phyloP scores from a whole-genome alignment of 2,113 vertebrate genomes.

The Takifugu bimaculatus region DNA sequence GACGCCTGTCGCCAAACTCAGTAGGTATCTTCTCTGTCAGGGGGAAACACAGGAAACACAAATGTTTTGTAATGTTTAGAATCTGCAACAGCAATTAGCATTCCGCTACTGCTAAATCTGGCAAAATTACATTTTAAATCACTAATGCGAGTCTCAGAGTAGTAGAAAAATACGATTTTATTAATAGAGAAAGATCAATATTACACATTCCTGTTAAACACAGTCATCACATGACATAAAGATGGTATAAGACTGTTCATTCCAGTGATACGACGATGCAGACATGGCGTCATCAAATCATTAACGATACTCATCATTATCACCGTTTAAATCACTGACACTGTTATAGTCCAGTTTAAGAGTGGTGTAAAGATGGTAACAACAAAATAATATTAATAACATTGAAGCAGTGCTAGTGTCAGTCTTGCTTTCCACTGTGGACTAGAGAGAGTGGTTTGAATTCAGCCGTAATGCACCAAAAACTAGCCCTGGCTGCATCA shows the following conservation, averaged over 20 bases:
- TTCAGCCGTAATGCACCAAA: background rate
- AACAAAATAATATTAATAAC: slow-evolving; percentile 4
- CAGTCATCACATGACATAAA: slow-evolving; percentile 61
- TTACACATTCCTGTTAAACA: slow-evolving; percentile 72
- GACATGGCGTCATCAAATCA: slow-evolving; percentile 39
- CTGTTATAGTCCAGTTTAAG: slow-evolving; percentile 34
- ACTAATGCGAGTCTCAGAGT: slow-evolving; percentile 6
- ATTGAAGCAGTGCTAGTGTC: slow-evolving; percentile 21
- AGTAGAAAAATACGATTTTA: slow-evolving; percentile 99
- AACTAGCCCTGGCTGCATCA: slow-evolving; percentile 22
- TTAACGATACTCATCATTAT: slow-evolving; percentile 27
- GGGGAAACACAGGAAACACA: slow-evolving; percentile 23
- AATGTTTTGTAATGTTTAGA: too few relatives aligned
- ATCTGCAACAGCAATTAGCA: too few relatives aligned
- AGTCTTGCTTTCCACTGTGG: slow-evolving; percentile 4
- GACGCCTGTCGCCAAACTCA: slow-evolving; percentile 63
- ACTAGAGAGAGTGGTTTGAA: slow-evolving; percentile 10
- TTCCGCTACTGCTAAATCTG: background rate
- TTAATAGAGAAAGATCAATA: slow-evolving; percentile 93
- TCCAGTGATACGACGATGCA: slow-evolving; percentile 55
- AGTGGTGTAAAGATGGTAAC: slow-evolving; percentile 24
- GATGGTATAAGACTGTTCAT: slow-evolving; percentile 69
- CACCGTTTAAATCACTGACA: slow-evolving; percentile 41
- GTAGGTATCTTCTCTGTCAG: slow-evolving; percentile 60
- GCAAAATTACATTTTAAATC: background rate